Evolutionary conservation across 1,140 invertebrate genomes (phyloP).

Genomic region (Akabosia matsudoensis): DNA sequence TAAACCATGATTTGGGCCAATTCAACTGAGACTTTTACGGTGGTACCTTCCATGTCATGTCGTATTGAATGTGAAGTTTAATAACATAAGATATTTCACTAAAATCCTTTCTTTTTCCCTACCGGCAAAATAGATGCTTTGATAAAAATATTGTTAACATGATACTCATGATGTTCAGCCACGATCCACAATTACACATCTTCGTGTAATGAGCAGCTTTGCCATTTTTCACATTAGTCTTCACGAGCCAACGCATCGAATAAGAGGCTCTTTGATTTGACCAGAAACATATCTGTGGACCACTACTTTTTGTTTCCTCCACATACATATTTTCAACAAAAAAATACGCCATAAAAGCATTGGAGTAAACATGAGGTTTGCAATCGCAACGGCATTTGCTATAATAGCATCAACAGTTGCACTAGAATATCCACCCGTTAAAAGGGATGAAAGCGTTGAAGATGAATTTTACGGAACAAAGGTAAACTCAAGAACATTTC

Average conservation of each 20-base stretch:
- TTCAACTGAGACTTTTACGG: conserved; percentile 92
- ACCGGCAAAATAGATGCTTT: too few species aligned
- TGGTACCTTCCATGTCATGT: conserved; percentile 81
- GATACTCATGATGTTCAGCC: too few species aligned
- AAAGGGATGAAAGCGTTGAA: conserved; percentile 26
- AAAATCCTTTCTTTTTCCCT: too few species aligned
- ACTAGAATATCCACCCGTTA: conserved; percentile 21
- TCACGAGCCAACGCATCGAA: neutral
- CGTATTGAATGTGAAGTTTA: neutral
- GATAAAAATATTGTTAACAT: too few species aligned
- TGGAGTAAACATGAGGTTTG: neutral
- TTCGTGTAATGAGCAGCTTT: neutral
- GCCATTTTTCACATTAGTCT: neutral
- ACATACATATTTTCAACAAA: too few species aligned
- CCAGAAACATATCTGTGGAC: too few species aligned
- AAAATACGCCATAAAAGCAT: neutral
- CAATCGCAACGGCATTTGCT: neutral
- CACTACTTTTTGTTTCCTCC: too few species aligned
- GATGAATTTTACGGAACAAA: conserved; percentile 34
- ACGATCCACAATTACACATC: neutral
- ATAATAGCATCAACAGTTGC: neutral
- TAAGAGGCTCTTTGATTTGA: neutral
- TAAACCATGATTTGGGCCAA: too few species aligned
- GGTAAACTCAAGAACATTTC: conserved; percentile 2
- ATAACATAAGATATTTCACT: neutral